These are phyloP conservation scores for Rhea pennata DNA, from an alignment of 2,113 vertebrate species.

Conservation along the genomic window DNA sequence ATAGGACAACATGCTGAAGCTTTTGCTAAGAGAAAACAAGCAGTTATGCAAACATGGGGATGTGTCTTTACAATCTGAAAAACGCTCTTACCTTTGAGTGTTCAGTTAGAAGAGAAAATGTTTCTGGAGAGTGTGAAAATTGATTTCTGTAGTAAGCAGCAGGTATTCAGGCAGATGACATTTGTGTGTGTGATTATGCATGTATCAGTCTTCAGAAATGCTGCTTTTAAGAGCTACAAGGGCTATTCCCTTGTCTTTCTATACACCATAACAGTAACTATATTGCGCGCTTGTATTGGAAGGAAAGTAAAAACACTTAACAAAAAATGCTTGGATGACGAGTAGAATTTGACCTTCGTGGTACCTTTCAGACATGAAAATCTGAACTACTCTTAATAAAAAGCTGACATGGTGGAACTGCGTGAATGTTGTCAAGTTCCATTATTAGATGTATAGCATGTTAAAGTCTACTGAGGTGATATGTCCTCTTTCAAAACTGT, in stretches of 20 bases:
- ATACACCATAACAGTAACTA: background rate
- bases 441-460: background rate
- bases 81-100: background rate
- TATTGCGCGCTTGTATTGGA: background rate
- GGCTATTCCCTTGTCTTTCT: background rate
- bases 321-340: background rate
- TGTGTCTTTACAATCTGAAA: background rate
- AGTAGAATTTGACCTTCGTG: background rate
- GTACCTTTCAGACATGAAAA: background rate
- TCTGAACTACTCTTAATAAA: background rate
- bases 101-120: background rate
- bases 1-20: background rate
- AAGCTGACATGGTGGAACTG: background rate
- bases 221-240: fast-evolving
- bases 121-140: background rate
- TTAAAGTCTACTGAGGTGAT: background rate
- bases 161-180: background rate
- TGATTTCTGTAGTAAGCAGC: background rate
- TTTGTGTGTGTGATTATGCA: background rate
- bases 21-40: background rate
- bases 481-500: background rate
- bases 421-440: background rate
- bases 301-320: background rate
- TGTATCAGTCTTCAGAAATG: background rate
- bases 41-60: background rate